phyloP scores from a whole-genome alignment of 1,140 invertebrate genomes.

The Drusus annulatus region DNA sequence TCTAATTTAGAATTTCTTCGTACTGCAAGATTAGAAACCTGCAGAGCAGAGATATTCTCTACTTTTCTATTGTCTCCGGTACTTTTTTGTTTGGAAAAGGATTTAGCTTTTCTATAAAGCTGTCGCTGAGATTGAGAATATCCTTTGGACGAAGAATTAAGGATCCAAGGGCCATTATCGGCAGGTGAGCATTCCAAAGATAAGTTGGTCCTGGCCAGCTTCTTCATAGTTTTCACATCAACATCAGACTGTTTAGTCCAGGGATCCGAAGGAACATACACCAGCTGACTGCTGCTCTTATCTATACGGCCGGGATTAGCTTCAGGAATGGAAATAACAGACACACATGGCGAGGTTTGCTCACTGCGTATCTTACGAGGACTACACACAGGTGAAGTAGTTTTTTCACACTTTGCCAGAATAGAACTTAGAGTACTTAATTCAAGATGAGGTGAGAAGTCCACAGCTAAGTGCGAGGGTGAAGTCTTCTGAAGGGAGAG shows the following conservation, averaged over 20 bases:
- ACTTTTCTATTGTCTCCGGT: constrained; percentile 40
- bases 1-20: constrained; percentile 41
- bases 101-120: constrained; percentile 50
- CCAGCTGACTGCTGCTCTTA: constrained; percentile 62
- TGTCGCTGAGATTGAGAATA: constrained; percentile 51
- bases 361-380: constrained; percentile 59
- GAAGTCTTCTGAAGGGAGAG: constrained; percentile 43
- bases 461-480: constrained; percentile 43
- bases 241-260: constrained; percentile 63
- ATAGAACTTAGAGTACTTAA: constrained; percentile 55
- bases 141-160: constrained; percentile 44
- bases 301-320: constrained; percentile 48
- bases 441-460: constrained; percentile 55
- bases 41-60: constrained; percentile 43
- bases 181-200: constrained; percentile 50
- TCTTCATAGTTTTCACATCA: constrained; percentile 43
- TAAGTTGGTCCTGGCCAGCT: constrained; percentile 36
- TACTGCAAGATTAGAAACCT: constrained; percentile 33
- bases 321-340: constrained; percentile 59
- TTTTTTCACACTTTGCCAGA: constrained; percentile 51
- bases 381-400: constrained; percentile 58
- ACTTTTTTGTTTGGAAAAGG: constrained; percentile 52
- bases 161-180: constrained; percentile 54
- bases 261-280: constrained; percentile 62
- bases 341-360: constrained; percentile 64